Base-by-base conservation (phyloP, 2,113 vertebrate genomes). In the Petromus typicus region DNA sequence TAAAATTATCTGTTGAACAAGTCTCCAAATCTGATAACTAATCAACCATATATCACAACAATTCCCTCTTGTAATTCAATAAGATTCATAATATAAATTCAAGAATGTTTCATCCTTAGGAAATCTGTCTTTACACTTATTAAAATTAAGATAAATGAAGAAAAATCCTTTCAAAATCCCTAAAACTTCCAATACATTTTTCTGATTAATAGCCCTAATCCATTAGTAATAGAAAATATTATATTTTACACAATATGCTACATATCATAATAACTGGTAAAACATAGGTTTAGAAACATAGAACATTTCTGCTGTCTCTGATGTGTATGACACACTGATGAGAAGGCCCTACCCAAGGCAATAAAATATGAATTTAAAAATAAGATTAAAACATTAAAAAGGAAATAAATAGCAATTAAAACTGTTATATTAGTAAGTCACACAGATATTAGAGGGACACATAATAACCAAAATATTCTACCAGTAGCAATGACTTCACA, bases 351-450 rank as follows among this genome's bases (percentile, higher is more conserved):
- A 89, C 34, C 23, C 43, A 84, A 79, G 30, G n/a, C 20, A 75
- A 75, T 79, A 86, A 54, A 97, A 34, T 20, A 54, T 85, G 64
- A 93, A 63, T 57, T 48, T 45, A 66, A 89, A 75, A 89, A 25
- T 40, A 27, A 45, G 13, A 10, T 57, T 56, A 25, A 95, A 89
- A 81, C 64, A 54, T 10, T 67, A 12, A 95, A 87, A 89, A 95
- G 18, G 30, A 86, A 57, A 71, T 34, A 59, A 89, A 94, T 90
- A 79, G 43, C 80, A 37, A 54, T 80, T 93, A 69, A 87, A 88
- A 71, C 0, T 25, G 63, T 76, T 71, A 69, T 5, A 16, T 75
- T 45, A 86, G n/a, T 61, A 57, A 90, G 37, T 27, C 80, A 34
- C 43, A 6, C 23, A 85, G 86, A 64, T 37, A 40, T 32, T 61